Evolutionary conservation across 2,797 vertebrate genomes (phyloP), one percentile per base, ranked within the genome.

Genomic region (Nyctalus aviator): DNA sequence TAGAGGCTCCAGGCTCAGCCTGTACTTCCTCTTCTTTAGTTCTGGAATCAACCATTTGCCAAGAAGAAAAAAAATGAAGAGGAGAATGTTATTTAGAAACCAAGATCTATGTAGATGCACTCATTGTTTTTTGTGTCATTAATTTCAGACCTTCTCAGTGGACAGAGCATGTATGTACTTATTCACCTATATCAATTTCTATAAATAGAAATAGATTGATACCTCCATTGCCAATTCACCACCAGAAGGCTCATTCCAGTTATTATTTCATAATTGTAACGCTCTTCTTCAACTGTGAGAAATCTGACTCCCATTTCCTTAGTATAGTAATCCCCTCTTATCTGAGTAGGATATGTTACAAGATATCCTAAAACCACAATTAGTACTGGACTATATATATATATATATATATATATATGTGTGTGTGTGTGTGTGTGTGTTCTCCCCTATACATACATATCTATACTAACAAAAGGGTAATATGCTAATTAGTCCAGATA

Each of bases 51-150:
- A 59, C 46, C 64, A 79, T 64, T 85, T 78, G n/a, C 86, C n/a
- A 92, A 91, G 66, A 92, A 53, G 37, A 53, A 86, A 71, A 82
- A 82, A 82, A 84, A 44, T 25, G 55, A 94, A 90, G 35, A n/a
- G 64, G 55, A 88, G 81, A 77, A 81, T 62, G 37, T 11, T 44
- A 79, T 82, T 73, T 57, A 84, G 66, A 92, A 88, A 44, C 23
- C 69, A 85, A 75, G 59, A 86, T 64, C 68, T 88, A 35, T 78
- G 44, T 79, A 50, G 72, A 44, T 71, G 44, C 41, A 30, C 41
- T 91, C n/a, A 75, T 9, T 84, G 32, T 77, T 81, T 75, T 27
- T 84, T 59, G 35, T 62, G 69, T 87, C 57, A 55, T 37, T 73
- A 59, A 44, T 88, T 69, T 59, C 44, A 66, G 64, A 55, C 41